Evolutionary conservation across 2,797 vertebrate species (phyloP), one percentile per base, ranked within the genome.

Genomic region (Fratercula arctica): DNA sequence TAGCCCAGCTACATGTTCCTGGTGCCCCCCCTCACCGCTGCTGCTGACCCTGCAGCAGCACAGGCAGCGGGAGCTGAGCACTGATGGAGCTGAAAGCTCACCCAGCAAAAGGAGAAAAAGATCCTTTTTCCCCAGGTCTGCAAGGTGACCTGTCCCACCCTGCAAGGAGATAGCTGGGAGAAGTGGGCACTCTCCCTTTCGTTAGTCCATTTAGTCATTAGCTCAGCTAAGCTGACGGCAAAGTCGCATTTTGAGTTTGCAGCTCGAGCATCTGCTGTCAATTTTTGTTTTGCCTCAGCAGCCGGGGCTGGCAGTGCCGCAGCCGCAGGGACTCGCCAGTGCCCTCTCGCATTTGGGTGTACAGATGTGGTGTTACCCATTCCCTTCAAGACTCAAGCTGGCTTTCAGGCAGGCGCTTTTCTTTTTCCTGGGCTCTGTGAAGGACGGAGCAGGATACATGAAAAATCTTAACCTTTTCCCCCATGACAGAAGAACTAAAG

Each of bases 11-110:
- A 7, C 2, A 2, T 31, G n/a, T 73, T 67, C 35, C 54, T 54
- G 17, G 37, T 33, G 35, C 14, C 9, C 14, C 7, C 9, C 9
- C 1, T 4, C 4, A 1, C 29, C 1, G 1, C 21, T 6, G 19
- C 63, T 82, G 89, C 16, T 4, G 37, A 50, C 11, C 8, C 54
- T 33, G 51, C 59, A 79, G 50, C 13, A 5, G 1, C 41, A 18
- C 7, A 11, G 59, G 54, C 68, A 83, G 15, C 4, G 39, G 33
- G 54, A 79, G 10, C 31, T 3, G 2, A 13, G 17, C 3, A 2
- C 31, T 64, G 77, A 28, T 4, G 18, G n/a, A 35, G 29, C 45
- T 39, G 37, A 29, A 86, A 87, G 3, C 46, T 66, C 51, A 53
- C 15, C 3, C 0, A 2, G 24, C 53, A 79, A 66, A 76, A 89